These are phyloP conservation scores for Eulemur rufifrons DNA, from an alignment of 2,113 vertebrate genomes.

Conservation along the genomic window DNA sequence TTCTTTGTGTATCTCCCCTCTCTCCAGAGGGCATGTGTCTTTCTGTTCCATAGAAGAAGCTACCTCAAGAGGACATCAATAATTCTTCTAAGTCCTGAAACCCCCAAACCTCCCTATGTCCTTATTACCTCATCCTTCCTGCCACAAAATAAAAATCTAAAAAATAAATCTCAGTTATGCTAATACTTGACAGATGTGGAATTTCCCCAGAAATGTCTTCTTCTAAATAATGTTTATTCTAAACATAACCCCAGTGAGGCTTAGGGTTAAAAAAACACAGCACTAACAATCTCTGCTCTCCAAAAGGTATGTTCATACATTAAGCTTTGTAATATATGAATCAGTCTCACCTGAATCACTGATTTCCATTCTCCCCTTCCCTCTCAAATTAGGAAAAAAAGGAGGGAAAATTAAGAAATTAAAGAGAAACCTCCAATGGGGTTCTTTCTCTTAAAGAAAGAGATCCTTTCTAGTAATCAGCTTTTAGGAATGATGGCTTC, in stretches of 20 bases:
- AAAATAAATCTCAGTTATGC: neutral
- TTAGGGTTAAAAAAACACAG: neutral
- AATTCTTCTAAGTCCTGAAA: constrained; percentile 14
- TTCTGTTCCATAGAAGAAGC: neutral
- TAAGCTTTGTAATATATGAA: neutral
- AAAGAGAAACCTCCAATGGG: constrained; percentile 12
- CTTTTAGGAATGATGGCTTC: constrained; percentile 33
- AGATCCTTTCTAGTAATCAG: constrained; percentile 34
- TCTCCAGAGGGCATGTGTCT: neutral
- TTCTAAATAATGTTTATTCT: neutral
- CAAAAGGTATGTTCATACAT: neutral
- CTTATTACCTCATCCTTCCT: neutral
- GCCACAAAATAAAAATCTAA: constrained; percentile 24
- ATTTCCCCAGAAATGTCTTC: neutral
- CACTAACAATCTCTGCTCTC: neutral
- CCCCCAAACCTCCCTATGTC: neutral
- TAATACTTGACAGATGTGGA: neutral
- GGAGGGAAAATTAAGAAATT: constrained; percentile 45
- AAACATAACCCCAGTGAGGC: constrained; percentile 3
- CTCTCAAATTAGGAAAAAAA: constrained; percentile 43
- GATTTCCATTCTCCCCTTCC: neutral
- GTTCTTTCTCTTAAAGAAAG: constrained; percentile 27
- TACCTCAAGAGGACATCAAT: neutral
- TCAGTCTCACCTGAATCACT: neutral
- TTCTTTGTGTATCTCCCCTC: neutral